phyloP scores from a whole-genome alignment of 2,113 vertebrate genomes.

The Callorhinus ursinus region DNA sequence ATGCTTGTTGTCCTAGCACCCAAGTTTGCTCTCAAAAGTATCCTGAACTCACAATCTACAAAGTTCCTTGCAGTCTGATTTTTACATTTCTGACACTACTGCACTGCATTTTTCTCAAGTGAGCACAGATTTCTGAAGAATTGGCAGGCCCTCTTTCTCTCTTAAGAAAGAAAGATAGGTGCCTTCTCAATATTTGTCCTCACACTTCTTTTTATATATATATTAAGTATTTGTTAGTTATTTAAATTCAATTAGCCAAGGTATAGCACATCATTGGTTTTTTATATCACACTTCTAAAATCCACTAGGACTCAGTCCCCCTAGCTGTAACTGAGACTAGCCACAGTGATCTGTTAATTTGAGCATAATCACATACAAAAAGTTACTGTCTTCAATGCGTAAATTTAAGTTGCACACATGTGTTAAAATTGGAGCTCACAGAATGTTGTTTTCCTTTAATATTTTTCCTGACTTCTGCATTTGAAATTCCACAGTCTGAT shows the following conservation, averaged over 20 bases:
- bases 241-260: not conserved
- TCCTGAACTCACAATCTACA: not conserved
- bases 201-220: not conserved
- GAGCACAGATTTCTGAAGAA: constrained; percentile 58
- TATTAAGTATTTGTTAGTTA: not conserved
- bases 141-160: not conserved
- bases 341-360: not conserved
- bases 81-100: not conserved
- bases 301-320: not conserved
- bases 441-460: not conserved
- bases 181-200: not conserved
- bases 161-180: not conserved
- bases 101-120: not conserved
- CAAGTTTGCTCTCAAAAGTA: not conserved
- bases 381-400: not conserved
- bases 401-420: not conserved
- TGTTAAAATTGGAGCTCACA: not conserved
- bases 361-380: not conserved
- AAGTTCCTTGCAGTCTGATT: not conserved
- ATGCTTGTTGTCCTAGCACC: not conserved
- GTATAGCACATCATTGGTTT: not conserved
- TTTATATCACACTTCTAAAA: not conserved
- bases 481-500: constrained; percentile 14
- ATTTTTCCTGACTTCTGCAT: constrained; percentile 45
- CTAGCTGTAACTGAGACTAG: not conserved